Percentiles rank a stretch among this genome's conserved stretches.
Evolutionary conservation across 2,888 invertebrate genomes (phyloP).

Genomic region (Rhyacophila evoluta): DNA sequence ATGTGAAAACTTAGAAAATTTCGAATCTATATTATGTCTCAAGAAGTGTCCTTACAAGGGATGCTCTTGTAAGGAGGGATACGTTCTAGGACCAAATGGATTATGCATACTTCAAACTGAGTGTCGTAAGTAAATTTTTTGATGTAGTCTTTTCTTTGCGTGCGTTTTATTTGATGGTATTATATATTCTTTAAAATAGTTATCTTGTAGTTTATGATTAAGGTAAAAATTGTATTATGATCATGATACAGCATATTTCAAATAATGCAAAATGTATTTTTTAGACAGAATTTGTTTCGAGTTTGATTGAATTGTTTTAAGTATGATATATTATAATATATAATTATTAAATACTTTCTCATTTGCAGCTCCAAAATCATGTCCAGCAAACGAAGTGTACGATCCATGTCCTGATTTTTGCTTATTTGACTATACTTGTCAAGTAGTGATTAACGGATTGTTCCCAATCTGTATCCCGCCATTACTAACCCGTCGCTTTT

Average conservation of each 20-base stretch:
- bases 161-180: background rate
- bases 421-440: slow-evolving; percentile 33
- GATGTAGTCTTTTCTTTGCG: background rate
- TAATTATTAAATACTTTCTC: background rate
- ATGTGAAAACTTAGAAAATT: slow-evolving; percentile 36
- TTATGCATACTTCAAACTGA: slow-evolving; percentile 28
- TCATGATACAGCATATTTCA: background rate
- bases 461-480: slow-evolving; percentile 31
- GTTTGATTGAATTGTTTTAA: background rate
- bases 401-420: slow-evolving; percentile 42
- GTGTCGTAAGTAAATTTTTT: slow-evolving; percentile 29
- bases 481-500: slow-evolving; percentile 17
- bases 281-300: background rate
- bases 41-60: slow-evolving; percentile 35
- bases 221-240: background rate
- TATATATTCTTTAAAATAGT: background rate
- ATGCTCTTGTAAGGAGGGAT: slow-evolving; percentile 41
- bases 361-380: slow-evolving; percentile 18
- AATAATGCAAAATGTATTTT: background rate
- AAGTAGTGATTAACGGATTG: slow-evolving; percentile 29
- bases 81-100: slow-evolving; percentile 23
- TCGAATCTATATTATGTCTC: slow-evolving; percentile 5
- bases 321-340: background rate
- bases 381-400: slow-evolving; percentile 32
- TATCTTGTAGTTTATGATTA: background rate